Percentiles rank a stretch among this genome's conserved stretches.
These are phyloP conservation scores for Fragum sueziense DNA, from an alignment of 2,888 invertebrate genomes.

Conservation along the genomic window DNA sequence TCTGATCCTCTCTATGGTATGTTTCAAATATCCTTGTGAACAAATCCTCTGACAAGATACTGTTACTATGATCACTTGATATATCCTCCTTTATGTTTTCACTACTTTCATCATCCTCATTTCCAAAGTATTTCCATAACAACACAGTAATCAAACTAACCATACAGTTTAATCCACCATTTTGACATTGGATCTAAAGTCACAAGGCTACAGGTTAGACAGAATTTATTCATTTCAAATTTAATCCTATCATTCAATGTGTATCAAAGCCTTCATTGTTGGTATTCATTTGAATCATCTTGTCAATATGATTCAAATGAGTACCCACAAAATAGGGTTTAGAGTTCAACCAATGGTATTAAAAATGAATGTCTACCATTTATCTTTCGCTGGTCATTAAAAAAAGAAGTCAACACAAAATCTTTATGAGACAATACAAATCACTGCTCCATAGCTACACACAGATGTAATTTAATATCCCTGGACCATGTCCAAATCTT, in stretches of 20 bases:
- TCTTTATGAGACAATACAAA: not conserved
- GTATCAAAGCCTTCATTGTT: no score
- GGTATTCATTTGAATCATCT: no score
- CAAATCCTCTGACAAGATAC: not conserved
- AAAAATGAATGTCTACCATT: no score
- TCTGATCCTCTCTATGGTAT: not conserved
- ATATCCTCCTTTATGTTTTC: conserved; percentile 33
- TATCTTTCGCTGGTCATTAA: no score
- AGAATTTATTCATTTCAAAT: not conserved
- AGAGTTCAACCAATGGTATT: no score
- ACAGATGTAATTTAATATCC: not conserved
- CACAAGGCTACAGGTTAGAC: not conserved
- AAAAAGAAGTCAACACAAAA: no score
- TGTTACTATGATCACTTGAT: conserved; percentile 18
- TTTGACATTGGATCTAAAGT: not conserved
- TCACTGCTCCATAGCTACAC: conserved; percentile 15
- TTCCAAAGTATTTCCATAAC: conserved; percentile 34
- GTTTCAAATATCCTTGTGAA: conserved; percentile 7
- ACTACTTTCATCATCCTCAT: conserved; percentile 36
- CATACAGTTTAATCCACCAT: conserved; percentile 16
- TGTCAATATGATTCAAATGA: no score
- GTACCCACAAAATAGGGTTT: no score
- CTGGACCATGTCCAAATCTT: conserved; percentile 8
- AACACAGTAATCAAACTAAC: conserved; percentile 39
- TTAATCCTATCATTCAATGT: not conserved